These are phyloP conservation scores for Chaetorhynchus papuensis DNA, from an alignment of 2,113 vertebrate genomes.

Conservation along the genomic window DNA sequence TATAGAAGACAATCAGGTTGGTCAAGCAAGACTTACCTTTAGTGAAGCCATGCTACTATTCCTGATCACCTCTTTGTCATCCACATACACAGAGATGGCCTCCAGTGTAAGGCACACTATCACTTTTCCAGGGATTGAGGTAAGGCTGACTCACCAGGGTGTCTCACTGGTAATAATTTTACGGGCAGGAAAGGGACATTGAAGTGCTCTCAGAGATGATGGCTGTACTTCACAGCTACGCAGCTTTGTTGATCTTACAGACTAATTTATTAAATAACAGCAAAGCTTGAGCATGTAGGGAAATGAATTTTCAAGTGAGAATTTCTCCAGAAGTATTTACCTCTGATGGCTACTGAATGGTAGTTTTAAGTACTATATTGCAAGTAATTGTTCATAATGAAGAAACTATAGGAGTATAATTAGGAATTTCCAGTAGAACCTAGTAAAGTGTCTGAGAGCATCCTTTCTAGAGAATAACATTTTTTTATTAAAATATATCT, in stretches of 20 bases:
- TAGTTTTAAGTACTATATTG: not conserved
- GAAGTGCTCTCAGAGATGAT: not conserved
- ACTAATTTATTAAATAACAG: not conserved
- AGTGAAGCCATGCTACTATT: not conserved
- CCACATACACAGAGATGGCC: not conserved
- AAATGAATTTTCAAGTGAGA: not conserved
- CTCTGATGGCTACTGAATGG: not conserved
- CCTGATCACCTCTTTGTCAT: not conserved
- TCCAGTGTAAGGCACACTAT: not conserved
- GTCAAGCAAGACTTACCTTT: not conserved
- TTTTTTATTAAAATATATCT: not conserved
- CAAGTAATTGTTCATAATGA: not conserved
- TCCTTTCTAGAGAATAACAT: not conserved
- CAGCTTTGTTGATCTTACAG: not conserved
- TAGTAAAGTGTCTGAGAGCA: not conserved
- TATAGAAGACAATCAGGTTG: not conserved
- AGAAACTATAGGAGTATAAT: not conserved
- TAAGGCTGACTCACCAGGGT: not conserved
- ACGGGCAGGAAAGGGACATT: not conserved
- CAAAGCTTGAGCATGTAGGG: not conserved
- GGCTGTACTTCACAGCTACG: not conserved
- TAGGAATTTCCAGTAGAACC: not conserved
- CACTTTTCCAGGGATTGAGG: not conserved
- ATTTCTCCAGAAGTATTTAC: not conserved
- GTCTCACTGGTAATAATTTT: not conserved